Base-by-base conservation (phyloP, 1,140 invertebrate species). In the Tenebrio molitor region DNA sequence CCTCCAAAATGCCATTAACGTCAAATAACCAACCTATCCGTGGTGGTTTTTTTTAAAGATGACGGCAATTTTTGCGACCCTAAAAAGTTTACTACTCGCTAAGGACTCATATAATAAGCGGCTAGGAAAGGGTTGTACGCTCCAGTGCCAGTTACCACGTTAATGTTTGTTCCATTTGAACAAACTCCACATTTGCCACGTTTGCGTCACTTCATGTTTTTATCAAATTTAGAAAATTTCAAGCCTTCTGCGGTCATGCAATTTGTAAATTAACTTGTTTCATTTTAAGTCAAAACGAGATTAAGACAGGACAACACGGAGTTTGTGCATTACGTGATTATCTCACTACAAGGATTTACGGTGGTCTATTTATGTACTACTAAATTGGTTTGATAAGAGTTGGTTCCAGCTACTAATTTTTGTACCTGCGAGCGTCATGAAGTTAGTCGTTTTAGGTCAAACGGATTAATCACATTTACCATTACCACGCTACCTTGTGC, bases 1-100 rank as follows among this genome's bases (percentile, higher is more conserved):
- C 42, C 17, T 46, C 16, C 16, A 19, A 46, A 46, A 46, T 46
- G 42, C 42, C 42, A 46, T 46, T 46, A 46, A 17, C 42, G 42
- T 46, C 42, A 46, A 46, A 46, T 46, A 46, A 46, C 42, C 17
- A 46, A 46, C 42, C 42, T 46, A 3, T 4, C 42, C 16, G 42
- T 6, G 17, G 42, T 15, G 17, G 16, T 19, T 46, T 12, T 33
- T 41, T 46, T 46, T 46, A 16, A 46, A 46, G 12, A 16, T 46
- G 42, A 39, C 12, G 36, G 17, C 17, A 46, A 46, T 46, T 46
- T 17, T 17, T 19, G 42, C 12, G 42, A 15, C 42, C 42, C 17
- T 46, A 17, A 10, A 19, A 46, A 46, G 16, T 46, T 46, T 46
- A 46, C 16, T 46, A 16, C 42, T 16, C 42, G 17, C 42, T 46